Conservation (phyloP, 2,113 vertebrate species). For the Antigone vipio region DNA sequence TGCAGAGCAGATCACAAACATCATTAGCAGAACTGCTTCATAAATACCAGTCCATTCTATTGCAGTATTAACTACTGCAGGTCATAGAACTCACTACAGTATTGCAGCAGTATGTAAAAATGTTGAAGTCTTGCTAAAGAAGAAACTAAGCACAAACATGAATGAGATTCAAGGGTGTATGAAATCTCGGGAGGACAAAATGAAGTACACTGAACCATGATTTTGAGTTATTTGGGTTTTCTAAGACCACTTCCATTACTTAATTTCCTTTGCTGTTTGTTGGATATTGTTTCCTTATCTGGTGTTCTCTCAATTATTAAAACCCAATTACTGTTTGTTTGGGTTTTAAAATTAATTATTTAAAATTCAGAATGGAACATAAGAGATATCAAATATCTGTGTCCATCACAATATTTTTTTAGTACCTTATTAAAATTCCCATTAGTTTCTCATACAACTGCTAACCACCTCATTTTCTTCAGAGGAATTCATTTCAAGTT, state of each 20-base stretch:
- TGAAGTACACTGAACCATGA: neutral
- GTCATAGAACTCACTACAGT: neutral
- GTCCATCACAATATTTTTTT: neutral
- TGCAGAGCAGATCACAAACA: neutral
- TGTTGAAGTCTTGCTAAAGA: neutral
- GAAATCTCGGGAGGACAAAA: neutral
- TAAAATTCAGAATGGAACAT: neutral
- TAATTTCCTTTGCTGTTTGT: constrained; percentile 18
- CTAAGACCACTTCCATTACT: neutral
- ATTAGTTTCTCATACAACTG: neutral
- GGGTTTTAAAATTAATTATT: constrained; percentile 26
- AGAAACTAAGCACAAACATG: neutral
- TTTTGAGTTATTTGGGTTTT: neutral
- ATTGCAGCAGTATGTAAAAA: neutral
- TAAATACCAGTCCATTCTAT: neutral
- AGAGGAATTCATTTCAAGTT: neutral
- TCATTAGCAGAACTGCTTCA: neutral
- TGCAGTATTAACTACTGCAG: neutral
- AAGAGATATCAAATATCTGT: neutral
- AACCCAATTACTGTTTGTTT: constrained; percentile 45
- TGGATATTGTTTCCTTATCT: constrained; percentile 19
- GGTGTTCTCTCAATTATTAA: constrained; percentile 37
- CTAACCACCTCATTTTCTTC: neutral
- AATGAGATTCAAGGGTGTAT: neutral
- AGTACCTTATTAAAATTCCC: neutral